phyloP scores from a whole-genome alignment of 30 jellyfish, hydroid and myxozoan genomes.

The Aurelia sp. region DNA sequence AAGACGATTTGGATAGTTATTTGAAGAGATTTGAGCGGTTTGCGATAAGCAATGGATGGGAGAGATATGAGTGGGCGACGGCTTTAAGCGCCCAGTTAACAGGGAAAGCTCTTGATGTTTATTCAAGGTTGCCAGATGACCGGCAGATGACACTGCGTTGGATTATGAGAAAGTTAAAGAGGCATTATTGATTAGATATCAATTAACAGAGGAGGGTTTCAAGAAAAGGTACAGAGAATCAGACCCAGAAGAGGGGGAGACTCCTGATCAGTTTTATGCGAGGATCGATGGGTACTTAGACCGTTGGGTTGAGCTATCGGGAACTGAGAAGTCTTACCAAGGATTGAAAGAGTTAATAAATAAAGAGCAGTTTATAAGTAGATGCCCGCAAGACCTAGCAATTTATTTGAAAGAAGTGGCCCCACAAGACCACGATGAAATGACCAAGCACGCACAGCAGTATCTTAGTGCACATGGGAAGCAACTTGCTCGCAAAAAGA shows the following conservation, averaged over 20 bases:
- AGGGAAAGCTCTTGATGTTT: conserved; percentile 48
- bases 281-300: conserved; percentile 47
- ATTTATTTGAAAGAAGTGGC: background rate
- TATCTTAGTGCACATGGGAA: no score
- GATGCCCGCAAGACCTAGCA: conserved; percentile 43
- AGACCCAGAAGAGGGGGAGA: conserved; percentile 66
- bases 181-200: conserved; percentile 54
- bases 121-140: conserved; percentile 47
- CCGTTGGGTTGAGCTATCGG: conserved; percentile 61
- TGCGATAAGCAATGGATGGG: conserved; percentile 57
- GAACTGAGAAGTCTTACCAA: conserved; percentile 32
- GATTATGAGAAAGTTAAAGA: conserved; percentile 55
- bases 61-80: conserved; percentile 52
- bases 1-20: conserved; percentile 65
- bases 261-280: conserved; percentile 56
- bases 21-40: conserved; percentile 68
- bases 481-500: no score
- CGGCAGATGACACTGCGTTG: conserved; percentile 29
- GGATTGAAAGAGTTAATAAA: conserved; percentile 45
- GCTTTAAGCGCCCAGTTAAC: conserved; percentile 45
- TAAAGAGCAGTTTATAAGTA: conserved; percentile 41
- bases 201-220: conserved; percentile 50
- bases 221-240: conserved; percentile 37
- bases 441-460: no score
- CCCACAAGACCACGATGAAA: no score